Base-by-base conservation (phyloP, 2,888 invertebrate genomes). In the Lumbricus terrestris region DNA sequence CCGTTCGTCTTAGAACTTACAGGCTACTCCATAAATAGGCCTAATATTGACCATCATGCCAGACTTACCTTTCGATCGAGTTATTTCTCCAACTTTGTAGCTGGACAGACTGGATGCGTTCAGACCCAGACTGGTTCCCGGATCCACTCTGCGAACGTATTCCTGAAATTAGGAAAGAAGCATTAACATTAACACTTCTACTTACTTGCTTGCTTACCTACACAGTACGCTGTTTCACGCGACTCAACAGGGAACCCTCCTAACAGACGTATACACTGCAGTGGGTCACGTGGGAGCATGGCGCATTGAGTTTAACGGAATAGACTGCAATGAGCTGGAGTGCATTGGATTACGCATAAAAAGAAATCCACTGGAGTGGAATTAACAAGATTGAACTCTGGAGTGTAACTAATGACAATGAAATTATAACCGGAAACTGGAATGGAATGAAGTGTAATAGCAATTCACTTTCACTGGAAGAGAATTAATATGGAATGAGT, bases 61-160 rank as follows among this genome's bases (percentile, higher is more conserved):
- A 88, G 0, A 23, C 34, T n/a, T 89, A 93, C 93, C 93, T 89
- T 91, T 92, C 23, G 69, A 20, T 83, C 92, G 90, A 93, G 95
- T 92, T 93, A 95, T 92, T 93, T 98, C 98, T 0, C 98, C 99
- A 93, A 99, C 96, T 94, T 98, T 98, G 95, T 99, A 99, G 92
- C 97, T 97, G 91, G 97, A 97, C 91, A 99, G 97, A 40, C 98
- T 98, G 94, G 99, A 98, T 23, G 97, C 96, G 91, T 96, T 96
- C 18, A 97, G 95, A 4, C 98, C 98, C 91, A 98, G 96, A 95
- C 97, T 97, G 88, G 97, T 97, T 34, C 97, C 97, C 0, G 98
- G 98, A 95, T 99, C 99, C 93, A 99, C 97, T 93, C 98, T 96
- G 85, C 97, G 97, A 90, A 97, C 92, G 98, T 98, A 98, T 94